These are phyloP conservation scores for Burhinus oedicnemus DNA, from an alignment of 2,113 vertebrate genomes.

Conservation along the genomic window DNA sequence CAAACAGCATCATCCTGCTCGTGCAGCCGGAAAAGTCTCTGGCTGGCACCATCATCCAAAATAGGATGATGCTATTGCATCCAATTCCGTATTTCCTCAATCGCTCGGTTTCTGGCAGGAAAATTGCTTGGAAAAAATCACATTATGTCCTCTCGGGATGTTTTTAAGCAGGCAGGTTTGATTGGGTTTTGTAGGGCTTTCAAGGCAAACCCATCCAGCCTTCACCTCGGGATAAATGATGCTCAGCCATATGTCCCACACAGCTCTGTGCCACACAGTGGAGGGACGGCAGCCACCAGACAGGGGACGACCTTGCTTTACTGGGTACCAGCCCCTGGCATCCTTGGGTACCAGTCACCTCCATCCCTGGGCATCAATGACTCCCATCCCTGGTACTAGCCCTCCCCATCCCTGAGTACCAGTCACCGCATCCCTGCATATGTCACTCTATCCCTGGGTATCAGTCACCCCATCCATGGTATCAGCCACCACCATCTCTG, in stretches of 20 bases:
- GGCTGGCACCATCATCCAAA: neutral
- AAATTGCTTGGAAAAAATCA: neutral
- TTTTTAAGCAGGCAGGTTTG: neutral
- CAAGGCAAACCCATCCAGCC: neutral
- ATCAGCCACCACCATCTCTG: neutral
- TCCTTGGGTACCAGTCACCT: neutral
- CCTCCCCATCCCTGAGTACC: neutral
- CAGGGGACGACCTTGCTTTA: neutral
- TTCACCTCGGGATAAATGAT: neutral
- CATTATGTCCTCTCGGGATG: neutral
- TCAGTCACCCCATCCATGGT: neutral
- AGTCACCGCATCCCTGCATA: neutral
- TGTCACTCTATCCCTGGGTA: neutral
- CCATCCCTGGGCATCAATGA: neutral
- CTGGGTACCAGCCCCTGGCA: neutral
- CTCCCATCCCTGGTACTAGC: neutral
- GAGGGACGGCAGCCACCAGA: neutral
- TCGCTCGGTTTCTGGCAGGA: neutral
- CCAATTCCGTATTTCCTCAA: neutral
- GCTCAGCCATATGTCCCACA: neutral
- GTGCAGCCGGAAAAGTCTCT: neutral
- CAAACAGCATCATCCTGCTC: neutral
- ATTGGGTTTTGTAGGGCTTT: neutral
- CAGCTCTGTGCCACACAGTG: rapidly evolving
- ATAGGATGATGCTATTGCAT: neutral